Evolutionary conservation across 2,797 vertebrate species (phyloP).

Genomic region (Catamblyrhynchus diadema): DNA sequence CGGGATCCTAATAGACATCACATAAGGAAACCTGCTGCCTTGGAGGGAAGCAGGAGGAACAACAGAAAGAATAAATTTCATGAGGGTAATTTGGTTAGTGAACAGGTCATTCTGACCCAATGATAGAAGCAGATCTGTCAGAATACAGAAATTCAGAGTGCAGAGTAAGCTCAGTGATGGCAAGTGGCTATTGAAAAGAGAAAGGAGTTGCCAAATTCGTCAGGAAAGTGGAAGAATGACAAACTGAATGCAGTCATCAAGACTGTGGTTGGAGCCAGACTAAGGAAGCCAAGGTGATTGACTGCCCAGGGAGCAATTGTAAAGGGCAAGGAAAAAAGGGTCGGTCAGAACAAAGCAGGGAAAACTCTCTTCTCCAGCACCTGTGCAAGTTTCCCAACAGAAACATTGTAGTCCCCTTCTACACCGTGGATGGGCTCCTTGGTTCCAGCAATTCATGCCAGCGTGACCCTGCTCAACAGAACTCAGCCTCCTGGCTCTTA

Average conservation of each 20-base stretch:
- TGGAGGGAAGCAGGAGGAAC: neutral
- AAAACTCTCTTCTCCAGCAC: neutral
- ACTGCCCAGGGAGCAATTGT: neutral
- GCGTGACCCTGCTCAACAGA: neutral
- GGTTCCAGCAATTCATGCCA: neutral
- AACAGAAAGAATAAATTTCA: neutral
- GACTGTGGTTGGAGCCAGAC: neutral
- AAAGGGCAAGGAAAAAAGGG: neutral
- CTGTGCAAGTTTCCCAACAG: neutral
- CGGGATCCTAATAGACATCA: fast-evolving
- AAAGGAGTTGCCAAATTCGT: neutral
- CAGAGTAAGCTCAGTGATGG: neutral
- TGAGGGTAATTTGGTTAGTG: neutral
- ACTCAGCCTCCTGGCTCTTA: neutral
- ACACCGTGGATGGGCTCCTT: neutral
- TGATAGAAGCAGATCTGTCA: neutral
- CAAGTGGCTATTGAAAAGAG: neutral
- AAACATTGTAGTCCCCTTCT: neutral
- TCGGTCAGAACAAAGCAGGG: neutral
- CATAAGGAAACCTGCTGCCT: neutral
- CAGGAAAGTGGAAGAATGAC: neutral
- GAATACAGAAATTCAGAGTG: neutral
- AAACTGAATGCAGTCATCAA: neutral
- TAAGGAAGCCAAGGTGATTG: neutral
- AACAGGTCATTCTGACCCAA: neutral